Conservation (phyloP, 1,140 invertebrate species). For the Chymomyza costata region DNA sequence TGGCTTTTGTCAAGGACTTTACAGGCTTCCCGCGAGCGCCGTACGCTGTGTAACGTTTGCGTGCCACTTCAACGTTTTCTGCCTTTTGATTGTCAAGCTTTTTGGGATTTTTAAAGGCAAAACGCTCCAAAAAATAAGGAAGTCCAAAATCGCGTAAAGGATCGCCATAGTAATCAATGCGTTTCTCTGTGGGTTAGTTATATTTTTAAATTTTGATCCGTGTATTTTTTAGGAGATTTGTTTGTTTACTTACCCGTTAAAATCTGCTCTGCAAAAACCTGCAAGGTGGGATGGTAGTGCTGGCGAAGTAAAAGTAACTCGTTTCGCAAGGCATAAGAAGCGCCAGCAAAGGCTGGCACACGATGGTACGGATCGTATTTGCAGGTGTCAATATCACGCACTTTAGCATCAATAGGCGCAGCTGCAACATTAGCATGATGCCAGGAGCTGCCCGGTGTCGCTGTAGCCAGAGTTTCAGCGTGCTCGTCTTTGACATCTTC, state of each 20-base stretch:
- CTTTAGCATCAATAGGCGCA: conserved; percentile 28
- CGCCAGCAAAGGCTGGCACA: conserved; percentile 90
- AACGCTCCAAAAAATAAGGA: conserved; percentile 93
- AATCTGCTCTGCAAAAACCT: conserved; percentile 90
- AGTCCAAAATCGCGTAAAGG: conserved; percentile 93
- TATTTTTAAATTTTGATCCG: neutral
- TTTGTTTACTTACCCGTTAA: conserved; percentile 80
- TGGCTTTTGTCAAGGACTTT: conserved; percentile 52
- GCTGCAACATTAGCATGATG: conserved; percentile 48
- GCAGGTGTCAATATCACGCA: conserved; percentile 49
- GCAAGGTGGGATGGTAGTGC: conserved; percentile 94
- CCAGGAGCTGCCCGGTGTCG: conserved; percentile 42
- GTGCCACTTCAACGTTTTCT: conserved; percentile 39
- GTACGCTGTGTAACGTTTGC: conserved; percentile 54
- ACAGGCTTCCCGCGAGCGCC: conserved; percentile 62
- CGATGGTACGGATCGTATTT: conserved; percentile 84
- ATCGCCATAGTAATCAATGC: conserved; percentile 91
- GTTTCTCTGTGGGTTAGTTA: conserved; percentile 76
- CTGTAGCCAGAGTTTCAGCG: neutral
- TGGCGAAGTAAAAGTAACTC: conserved; percentile 84
- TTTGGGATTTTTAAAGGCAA: conserved; percentile 98
- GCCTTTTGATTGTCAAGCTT: conserved; percentile 77
- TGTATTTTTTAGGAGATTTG: neutral
- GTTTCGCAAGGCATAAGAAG: conserved; percentile 80
- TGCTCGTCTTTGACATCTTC: conserved; percentile 17